Evolutionary conservation across 2,113 vertebrate species (phyloP).

Genomic region (Phalacrocorax aristotelis): DNA sequence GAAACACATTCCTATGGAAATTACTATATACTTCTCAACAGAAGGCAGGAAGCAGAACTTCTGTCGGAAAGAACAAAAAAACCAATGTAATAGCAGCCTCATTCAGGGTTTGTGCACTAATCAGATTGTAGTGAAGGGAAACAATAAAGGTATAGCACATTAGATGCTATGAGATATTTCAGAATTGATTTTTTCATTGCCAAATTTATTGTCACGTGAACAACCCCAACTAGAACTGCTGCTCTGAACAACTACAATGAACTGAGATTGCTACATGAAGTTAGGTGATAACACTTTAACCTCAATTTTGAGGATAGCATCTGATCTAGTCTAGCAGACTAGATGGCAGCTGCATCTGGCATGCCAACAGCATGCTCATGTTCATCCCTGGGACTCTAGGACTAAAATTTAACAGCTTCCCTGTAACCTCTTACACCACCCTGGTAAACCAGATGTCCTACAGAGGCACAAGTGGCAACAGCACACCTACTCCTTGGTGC

Average conservation of each 20-base stretch:
- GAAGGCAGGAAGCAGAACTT: background rate
- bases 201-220: background rate
- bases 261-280: background rate
- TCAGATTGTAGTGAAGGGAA: background rate
- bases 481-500: background rate
- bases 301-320: background rate
- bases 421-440: background rate
- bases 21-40: background rate
- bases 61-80: background rate
- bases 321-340: background rate
- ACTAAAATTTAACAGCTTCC: background rate
- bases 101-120: background rate
- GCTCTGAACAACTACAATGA: background rate
- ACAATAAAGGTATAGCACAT: background rate
- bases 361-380: background rate
- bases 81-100: background rate
- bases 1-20: background rate
- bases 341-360: background rate
- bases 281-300: background rate
- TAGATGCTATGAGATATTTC: background rate
- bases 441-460: background rate
- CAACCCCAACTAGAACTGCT: background rate
- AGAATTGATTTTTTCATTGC: background rate
- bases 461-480: background rate
- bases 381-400: background rate